phyloP scores from a whole-genome alignment of 2,113 vertebrate genomes.

The Cepphus grylle region DNA sequence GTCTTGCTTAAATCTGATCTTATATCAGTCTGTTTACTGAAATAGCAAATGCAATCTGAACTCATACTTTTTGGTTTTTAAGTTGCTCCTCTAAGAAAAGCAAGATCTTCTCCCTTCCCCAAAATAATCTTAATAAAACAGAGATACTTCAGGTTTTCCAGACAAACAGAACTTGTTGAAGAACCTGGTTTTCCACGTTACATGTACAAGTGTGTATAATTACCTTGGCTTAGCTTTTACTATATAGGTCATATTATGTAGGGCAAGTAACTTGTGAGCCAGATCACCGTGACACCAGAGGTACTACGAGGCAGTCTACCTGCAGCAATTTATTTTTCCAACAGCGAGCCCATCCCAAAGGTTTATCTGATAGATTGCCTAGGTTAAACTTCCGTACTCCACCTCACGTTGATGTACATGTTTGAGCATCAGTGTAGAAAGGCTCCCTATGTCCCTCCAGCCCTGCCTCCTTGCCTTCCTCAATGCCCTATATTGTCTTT shows the following conservation, averaged over 20 bases:
- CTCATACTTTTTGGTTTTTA: neutral
- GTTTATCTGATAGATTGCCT: neutral
- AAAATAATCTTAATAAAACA: neutral
- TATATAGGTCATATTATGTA: constrained; percentile 42
- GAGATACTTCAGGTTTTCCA: neutral
- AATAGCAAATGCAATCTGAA: neutral
- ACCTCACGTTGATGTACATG: neutral
- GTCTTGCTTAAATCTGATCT: neutral
- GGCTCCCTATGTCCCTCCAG: neutral
- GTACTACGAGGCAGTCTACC: neutral
- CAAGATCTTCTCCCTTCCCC: neutral
- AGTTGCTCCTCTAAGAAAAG: neutral
- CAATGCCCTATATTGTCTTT: neutral
- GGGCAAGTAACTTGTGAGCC: neutral
- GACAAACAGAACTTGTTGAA: neutral
- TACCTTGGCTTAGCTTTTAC: neutral
- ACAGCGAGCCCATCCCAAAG: neutral
- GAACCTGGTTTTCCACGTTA: neutral
- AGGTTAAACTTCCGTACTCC: neutral
- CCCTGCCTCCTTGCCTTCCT: neutral
- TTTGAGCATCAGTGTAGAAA: neutral
- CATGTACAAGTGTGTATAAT: neutral
- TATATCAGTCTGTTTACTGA: accelerated
- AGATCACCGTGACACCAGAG: neutral
- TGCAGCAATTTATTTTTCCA: neutral